These are phyloP conservation scores for Amblyornis subalaris DNA, from an alignment of 2,113 vertebrate species.

Conservation along the genomic window DNA sequence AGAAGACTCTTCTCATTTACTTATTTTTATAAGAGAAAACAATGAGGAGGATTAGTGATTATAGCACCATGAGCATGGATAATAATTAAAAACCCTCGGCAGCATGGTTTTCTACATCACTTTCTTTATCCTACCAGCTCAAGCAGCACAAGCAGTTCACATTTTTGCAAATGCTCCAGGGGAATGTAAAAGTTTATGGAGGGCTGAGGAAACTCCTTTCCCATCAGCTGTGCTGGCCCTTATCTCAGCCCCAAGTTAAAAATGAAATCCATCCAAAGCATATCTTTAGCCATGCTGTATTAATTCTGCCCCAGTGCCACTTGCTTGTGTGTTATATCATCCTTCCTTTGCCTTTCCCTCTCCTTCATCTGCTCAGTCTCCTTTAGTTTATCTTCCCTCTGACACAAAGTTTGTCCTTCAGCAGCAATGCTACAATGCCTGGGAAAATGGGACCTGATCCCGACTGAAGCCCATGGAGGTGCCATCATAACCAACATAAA, in stretches of 20 bases:
- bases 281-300: neutral
- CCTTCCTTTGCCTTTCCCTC: neutral
- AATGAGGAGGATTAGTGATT: neutral
- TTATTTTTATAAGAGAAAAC: neutral
- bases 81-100: neutral
- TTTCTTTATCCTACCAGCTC: neutral
- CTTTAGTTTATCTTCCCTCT: neutral
- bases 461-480: fast-evolving
- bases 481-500: neutral
- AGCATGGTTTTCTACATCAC: neutral
- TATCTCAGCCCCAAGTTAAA: neutral
- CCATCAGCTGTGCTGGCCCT: neutral
- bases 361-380: neutral
- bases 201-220: neutral
- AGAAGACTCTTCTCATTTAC: neutral
- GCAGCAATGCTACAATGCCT: neutral
- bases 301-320: neutral
- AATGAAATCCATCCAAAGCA: neutral
- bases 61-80: neutral
- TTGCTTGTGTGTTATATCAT: neutral
- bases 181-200: neutral
- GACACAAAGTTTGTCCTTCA: neutral
- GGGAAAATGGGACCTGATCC: neutral
- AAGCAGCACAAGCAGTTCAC: neutral
- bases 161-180: neutral